Percentiles rank a stretch among this genome's conserved stretches.
phyloP scores from a whole-genome alignment of 2,113 vertebrate species.

The Psilopogon haemacephalus region DNA sequence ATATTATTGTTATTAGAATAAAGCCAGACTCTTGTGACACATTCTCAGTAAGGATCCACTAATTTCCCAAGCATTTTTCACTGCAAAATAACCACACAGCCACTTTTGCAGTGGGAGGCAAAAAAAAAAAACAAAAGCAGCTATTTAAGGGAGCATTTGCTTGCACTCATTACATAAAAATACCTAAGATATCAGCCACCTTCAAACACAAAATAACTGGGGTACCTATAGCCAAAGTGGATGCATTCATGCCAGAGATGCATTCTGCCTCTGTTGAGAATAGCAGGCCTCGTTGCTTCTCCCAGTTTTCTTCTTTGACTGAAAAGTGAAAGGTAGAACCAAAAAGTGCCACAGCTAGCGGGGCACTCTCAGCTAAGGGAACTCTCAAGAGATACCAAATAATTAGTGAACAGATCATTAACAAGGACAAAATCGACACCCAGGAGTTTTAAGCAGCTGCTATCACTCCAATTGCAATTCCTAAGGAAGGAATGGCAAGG shows the following conservation, averaged over 20 bases:
- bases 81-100: neutral
- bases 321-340: slow-evolving; percentile 4
- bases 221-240: neutral
- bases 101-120: neutral
- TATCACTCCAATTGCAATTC: slow-evolving; percentile 32
- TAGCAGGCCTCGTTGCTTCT: neutral
- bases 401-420: slow-evolving; percentile 58
- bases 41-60: neutral
- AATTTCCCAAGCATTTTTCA: neutral
- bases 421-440: slow-evolving; percentile 38
- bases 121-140: slow-evolving; percentile 2
- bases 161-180: neutral
- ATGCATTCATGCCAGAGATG: neutral
- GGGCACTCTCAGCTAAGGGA: neutral
- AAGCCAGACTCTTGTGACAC: neutral
- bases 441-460: slow-evolving; percentile 51
- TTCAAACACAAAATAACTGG: neutral
- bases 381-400: slow-evolving; percentile 35
- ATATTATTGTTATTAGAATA: neutral
- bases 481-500: slow-evolving; percentile 8
- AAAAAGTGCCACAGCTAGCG: neutral
- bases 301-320: neutral
- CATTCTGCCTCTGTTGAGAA: neutral
- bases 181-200: neutral
- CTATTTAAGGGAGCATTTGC: slow-evolving; percentile 7